Base-by-base conservation (phyloP, 2,797 vertebrate species). In the Orestias chungarensis region DNA sequence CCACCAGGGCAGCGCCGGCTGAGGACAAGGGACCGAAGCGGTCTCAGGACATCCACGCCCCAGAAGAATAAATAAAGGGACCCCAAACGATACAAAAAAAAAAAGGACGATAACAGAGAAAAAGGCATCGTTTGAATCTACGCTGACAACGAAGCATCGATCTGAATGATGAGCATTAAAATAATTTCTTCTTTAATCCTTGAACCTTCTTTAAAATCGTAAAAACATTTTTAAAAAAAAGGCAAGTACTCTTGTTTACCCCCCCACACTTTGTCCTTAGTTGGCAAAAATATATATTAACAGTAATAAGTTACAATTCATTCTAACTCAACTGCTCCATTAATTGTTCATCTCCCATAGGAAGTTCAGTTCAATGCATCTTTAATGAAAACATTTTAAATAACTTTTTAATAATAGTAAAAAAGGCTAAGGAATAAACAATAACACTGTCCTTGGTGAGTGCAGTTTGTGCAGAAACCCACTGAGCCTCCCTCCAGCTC, bases 351-450 rank as follows among this genome's bases (percentile, higher is more conserved):
- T 93, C 94, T 95, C 93, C 94, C 95, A 94, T 92, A 93, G 93
- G 93, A 94, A 94, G 93, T 93, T 94, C 93, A 93, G 89, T 93
- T 94, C 91, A 91, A 91, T 91, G 91, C 87, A 93, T 93, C 91
- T 91, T 93, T 93, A 92, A 90, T 92, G 93, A 94, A 96, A 96
- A 97, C 96, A 96, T 96, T 95, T 96, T 95, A 96, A 98, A 98
- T 97, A 94, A 94, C 91, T 91, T 91, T 68, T 95, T 94, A 88
- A 88, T 90, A 92, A 90, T 90, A 91, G 83, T 96, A 96, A 93
- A 95, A 55, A 47, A 68, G 81, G 71, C 83, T 62, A 54, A 75
- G 95, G 90, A 85, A 89, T 80, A 89, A 25, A 91, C 76, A 89
- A 87, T 94, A 94, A 92, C 87, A 93, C 91, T 92, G 92, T 92